phyloP scores from a whole-genome alignment of 2,797 vertebrate species.

The Centroberyx gerrardi region DNA sequence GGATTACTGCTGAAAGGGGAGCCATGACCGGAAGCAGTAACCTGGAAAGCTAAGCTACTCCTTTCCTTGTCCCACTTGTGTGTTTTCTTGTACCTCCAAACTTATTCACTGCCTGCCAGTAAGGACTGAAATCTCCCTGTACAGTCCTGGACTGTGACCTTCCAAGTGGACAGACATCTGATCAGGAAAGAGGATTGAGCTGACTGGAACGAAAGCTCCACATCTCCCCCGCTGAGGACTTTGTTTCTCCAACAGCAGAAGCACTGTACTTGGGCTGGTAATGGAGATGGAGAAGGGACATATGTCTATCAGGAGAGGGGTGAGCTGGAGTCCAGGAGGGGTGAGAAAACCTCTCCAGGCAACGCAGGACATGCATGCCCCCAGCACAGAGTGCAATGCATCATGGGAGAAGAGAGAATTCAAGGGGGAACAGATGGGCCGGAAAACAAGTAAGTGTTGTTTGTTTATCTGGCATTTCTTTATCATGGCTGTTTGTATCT shows the following conservation, averaged over 20 bases:
- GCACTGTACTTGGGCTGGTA: constrained; percentile 21
- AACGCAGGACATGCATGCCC: constrained; percentile 59
- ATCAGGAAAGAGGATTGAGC: constrained; percentile 41
- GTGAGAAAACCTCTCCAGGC: constrained; percentile 73
- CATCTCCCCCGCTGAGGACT: constrained; percentile 26
- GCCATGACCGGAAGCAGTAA: constrained; percentile 46
- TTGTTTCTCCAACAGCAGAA: constrained; percentile 45
- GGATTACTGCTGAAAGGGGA: constrained; percentile 58
- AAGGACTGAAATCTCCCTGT: constrained; percentile 45
- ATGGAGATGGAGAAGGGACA: constrained; percentile 84
- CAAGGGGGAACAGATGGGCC: constrained; percentile 76
- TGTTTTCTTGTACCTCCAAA: constrained; percentile 39
- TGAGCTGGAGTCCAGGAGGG: constrained; percentile 82
- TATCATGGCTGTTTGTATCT: constrained; percentile 17
- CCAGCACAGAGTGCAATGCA: constrained; percentile 68
- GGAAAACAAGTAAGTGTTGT: constrained; percentile 87
- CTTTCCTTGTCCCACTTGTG: constrained; percentile 20
- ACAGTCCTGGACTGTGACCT: constrained; percentile 32
- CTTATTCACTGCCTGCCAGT: constrained; percentile 39
- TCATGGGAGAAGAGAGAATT: constrained; percentile 79
- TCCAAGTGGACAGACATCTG: constrained; percentile 32
- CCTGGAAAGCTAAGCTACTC: constrained; percentile 58
- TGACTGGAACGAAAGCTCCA: constrained; percentile 44
- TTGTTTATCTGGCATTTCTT: constrained; percentile 62
- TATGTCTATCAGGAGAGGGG: constrained; percentile 77